Conservation (phyloP, 2,113 vertebrate species). For the Spheniscus mendiculus region DNA sequence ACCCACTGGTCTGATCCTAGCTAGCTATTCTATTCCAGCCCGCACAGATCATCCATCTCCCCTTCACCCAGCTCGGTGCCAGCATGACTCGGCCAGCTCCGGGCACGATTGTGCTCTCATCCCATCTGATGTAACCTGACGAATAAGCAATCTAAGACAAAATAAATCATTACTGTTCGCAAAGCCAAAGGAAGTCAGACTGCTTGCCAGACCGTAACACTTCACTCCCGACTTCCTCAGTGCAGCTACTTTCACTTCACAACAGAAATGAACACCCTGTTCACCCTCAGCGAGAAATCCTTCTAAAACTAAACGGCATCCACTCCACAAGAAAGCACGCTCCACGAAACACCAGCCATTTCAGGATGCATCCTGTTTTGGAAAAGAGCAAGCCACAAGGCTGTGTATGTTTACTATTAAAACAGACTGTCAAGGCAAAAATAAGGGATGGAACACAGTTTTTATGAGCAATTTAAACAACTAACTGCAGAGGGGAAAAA, state of each 20-base stretch:
- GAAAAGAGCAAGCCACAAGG: not conserved
- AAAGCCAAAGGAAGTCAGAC: not conserved
- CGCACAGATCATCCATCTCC: not conserved
- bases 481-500: not conserved
- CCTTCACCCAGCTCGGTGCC: not conserved
- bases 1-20: not conserved
- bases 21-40: not conserved
- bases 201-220: not conserved
- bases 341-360: not conserved
- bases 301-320: not conserved
- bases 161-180: not conserved
- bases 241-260: not conserved
- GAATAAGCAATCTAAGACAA: not conserved
- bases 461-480: not conserved
- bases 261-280: not conserved
- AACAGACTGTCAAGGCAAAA: not conserved
- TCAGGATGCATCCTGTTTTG: not conserved
- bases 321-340: rapidly evolving
- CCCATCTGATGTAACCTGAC: not conserved
- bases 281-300: not conserved
- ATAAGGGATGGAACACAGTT: not conserved
- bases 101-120: not conserved
- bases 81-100: rapidly evolving
- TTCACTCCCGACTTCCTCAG: not conserved
- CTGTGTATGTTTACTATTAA: not conserved